Conservation (phyloP, 2,888 invertebrate species). For the Leptothorax acervorum region DNA sequence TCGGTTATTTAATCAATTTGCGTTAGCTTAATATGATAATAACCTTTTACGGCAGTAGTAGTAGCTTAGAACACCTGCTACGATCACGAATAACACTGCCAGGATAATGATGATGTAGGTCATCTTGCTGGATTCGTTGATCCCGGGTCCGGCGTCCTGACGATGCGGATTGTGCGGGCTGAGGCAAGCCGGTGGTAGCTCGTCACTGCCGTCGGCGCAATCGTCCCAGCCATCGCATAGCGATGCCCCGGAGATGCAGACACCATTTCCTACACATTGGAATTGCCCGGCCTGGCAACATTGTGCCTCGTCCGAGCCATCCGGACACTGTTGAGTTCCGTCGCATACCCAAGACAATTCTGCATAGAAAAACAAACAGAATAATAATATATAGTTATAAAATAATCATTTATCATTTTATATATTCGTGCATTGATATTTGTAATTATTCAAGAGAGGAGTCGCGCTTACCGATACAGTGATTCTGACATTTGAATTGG, state of each 20-base stretch:
- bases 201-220: slow-evolving; percentile 94
- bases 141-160: slow-evolving; percentile 77
- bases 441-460: slow-evolving; percentile 15
- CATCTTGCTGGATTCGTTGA: slow-evolving; percentile 85
- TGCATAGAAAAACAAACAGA: slow-evolving; percentile 57
- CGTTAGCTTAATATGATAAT: not conserved
- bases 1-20: not conserved
- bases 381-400: not conserved
- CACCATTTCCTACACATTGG: slow-evolving; percentile 91
- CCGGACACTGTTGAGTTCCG: slow-evolving; percentile 89
- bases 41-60: slow-evolving; percentile 86
- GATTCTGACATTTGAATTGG: slow-evolving; percentile 89
- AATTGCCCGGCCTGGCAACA: slow-evolving; percentile 90
- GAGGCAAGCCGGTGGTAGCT: slow-evolving; percentile 89
- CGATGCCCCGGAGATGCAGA: slow-evolving; percentile 89
- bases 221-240: slow-evolving; percentile 93
- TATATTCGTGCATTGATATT: not conserved
- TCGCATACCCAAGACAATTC: slow-evolving; percentile 88
- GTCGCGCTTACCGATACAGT: slow-evolving; percentile 87
- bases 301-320: slow-evolving; percentile 90
- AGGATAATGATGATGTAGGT: slow-evolving; percentile 88
- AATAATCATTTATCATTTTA: not conserved
- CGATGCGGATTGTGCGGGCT: slow-evolving; percentile 83
- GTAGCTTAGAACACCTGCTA: slow-evolving; percentile 86
- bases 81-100: slow-evolving; percentile 87